These are phyloP conservation scores for Lepus timidus DNA, from an alignment of 2,113 vertebrate species.

Conservation along the genomic window DNA sequence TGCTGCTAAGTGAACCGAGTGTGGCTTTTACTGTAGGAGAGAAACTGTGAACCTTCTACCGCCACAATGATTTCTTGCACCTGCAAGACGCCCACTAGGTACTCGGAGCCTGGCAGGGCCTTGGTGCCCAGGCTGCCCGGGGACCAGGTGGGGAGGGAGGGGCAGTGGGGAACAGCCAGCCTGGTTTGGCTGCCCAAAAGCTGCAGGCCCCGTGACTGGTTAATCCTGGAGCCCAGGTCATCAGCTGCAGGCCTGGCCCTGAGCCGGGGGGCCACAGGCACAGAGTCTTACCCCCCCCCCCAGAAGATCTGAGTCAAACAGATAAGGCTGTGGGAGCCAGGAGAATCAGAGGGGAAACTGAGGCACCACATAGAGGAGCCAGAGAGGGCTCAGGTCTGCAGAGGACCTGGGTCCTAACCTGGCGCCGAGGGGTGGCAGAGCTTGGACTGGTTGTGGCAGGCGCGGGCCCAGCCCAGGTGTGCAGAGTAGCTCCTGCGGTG, in stretches of 20 bases:
- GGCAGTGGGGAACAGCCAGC: not conserved
- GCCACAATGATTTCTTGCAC: not conserved
- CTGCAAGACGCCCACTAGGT: not conserved
- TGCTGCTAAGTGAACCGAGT: not conserved
- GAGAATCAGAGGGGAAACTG: fast-evolving
- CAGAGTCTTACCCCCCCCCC: not conserved
- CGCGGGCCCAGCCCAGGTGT: too few species aligned
- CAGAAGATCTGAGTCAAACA: not conserved
- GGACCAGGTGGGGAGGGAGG: too few species aligned
- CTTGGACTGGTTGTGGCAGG: not conserved
- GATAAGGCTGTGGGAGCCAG: not conserved
- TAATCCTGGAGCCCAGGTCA: too few species aligned
- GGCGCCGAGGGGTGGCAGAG: not conserved
- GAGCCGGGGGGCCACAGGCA: not conserved
- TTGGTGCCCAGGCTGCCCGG: not conserved
- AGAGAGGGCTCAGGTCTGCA: not conserved
- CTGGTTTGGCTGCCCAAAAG: not conserved
- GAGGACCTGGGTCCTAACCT: not conserved
- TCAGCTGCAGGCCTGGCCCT: not conserved
- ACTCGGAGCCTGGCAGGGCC: not conserved
- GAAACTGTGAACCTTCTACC: not conserved
- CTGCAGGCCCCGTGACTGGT: fast-evolving
- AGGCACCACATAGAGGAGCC: fast-evolving
- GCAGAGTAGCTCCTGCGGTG: not conserved
- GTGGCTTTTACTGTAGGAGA: not conserved